These are phyloP conservation scores for Melitaea cinxia DNA, from an alignment of 1,140 invertebrate genomes.

Conservation along the genomic window DNA sequence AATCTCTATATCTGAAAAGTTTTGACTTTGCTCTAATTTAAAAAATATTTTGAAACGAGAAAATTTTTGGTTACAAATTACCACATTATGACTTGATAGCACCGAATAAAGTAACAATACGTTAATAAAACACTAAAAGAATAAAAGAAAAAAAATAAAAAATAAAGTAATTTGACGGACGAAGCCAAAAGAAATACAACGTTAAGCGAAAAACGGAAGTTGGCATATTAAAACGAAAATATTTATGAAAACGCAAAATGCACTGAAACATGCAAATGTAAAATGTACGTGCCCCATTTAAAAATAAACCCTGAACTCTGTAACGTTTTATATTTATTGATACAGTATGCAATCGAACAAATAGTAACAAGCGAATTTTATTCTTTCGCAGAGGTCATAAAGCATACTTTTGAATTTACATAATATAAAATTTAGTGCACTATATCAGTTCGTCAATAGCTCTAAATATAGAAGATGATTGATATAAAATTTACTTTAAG, in stretches of 20 bases:
- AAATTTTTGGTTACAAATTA: too few species aligned
- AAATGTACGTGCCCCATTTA: neutral
- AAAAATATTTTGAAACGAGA: too few species aligned
- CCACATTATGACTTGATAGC: too few species aligned
- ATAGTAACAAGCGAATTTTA: neutral
- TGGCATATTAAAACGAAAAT: neutral
- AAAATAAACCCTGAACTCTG: slow-evolving; percentile 9
- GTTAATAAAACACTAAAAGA: too few species aligned
- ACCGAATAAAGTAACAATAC: too few species aligned
- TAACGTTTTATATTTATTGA: slow-evolving; percentile 5
- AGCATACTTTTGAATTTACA: neutral
- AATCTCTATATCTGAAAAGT: too few species aligned
- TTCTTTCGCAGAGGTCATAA: neutral
- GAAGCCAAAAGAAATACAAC: neutral
- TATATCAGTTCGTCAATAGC: slow-evolving; percentile 4
- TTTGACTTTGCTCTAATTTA: too few species aligned
- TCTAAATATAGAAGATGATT: slow-evolving; percentile 22
- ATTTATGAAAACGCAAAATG: slow-evolving; percentile 1
- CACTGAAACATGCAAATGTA: neutral
- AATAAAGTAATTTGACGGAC: too few species aligned
- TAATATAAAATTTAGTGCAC: neutral
- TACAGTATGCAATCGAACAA: neutral
- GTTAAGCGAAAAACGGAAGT: too few species aligned
- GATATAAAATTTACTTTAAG: slow-evolving; percentile 1
- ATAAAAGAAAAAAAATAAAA: too few species aligned